Evolutionary conservation across 1,140 invertebrate genomes (phyloP), one percentile per base, ranked within the genome.

Genomic region (Holotrichia oblita): DNA sequence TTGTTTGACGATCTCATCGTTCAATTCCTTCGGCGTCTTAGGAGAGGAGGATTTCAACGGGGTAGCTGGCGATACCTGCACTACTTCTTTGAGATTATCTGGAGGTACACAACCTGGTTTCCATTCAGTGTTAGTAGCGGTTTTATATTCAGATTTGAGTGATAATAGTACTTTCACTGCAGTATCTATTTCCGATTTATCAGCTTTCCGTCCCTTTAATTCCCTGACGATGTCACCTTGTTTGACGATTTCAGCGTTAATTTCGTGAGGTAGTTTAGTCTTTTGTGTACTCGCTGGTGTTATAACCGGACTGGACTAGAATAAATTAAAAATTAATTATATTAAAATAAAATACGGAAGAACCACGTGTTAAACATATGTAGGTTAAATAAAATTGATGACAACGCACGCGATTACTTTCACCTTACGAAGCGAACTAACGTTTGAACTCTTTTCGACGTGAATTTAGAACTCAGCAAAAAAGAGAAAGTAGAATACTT

Each of bases 141-240:
- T 88, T 88, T 97, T 97, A 85, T 94, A 98, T 77, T 95, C 90
- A 0, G 87, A 89, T 88, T 98, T 98, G 3, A 98, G 87, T 22
- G 89, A 87, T 78, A 97, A 86, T 41, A 98, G 87, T 76, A 88
- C 87, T 86, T 94, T 91, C 14, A 97, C 94, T 83, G 91, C 93
- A 12, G 87, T 88, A 82, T 95, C 92, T 75, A 96, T 89, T 20
- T 88, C 84, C 4, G 89, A 74, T 80, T 86, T 87, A 73, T 73
- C 82, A 6, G 90, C 90, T 83, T 93, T 93, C 17, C 90, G 87
- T 14, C 89, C 80, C 86, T 95, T 95, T 10, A 95, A 85, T 41
- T 92, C 88, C 59, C 94, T 86, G 10, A 96, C 91, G 78, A 90
- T 86, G 82, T 95, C 91, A 1, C 94, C 94, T 86, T 95, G 91